These are phyloP conservation scores for Thymelicus lineola DNA, from an alignment of 2,888 invertebrate genomes.

Conservation along the genomic window DNA sequence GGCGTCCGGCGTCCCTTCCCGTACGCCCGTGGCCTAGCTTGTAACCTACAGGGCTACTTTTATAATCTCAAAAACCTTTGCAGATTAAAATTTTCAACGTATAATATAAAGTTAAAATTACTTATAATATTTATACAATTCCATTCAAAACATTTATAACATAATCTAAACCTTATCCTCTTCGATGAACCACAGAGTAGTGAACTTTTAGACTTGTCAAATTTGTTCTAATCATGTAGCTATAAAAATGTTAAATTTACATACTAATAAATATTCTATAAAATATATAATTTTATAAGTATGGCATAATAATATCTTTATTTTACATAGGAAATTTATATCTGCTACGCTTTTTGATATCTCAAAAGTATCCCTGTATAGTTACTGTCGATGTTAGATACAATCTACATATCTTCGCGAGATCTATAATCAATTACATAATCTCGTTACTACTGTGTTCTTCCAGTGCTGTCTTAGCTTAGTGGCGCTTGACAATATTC, in stretches of 20 bases:
- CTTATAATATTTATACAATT: no score
- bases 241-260: no score
- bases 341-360: slow-evolving; percentile 38
- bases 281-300: no score
- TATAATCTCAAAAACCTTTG: neutral
- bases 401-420: slow-evolving; percentile 72
- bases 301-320: neutral
- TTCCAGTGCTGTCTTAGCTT: slow-evolving; percentile 74
- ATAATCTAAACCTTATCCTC: no score
- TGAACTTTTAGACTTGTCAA: no score
- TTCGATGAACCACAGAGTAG: no score
- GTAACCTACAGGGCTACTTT: slow-evolving; percentile 19
- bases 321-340: slow-evolving; percentile 28
- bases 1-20: neutral
- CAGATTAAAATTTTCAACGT: neutral
- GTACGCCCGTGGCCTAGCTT: slow-evolving; percentile 47
- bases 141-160: no score
- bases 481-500: slow-evolving; percentile 74
- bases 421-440: slow-evolving; percentile 54
- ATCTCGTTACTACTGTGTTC: slow-evolving; percentile 75
- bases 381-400: slow-evolving; percentile 70
- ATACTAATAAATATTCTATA: no score
- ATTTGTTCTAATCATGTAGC: no score
- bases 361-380: slow-evolving; percentile 50
- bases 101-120: no score